Base-by-base conservation (phyloP, 2,888 invertebrate genomes). In the Brenthis hecate region DNA sequence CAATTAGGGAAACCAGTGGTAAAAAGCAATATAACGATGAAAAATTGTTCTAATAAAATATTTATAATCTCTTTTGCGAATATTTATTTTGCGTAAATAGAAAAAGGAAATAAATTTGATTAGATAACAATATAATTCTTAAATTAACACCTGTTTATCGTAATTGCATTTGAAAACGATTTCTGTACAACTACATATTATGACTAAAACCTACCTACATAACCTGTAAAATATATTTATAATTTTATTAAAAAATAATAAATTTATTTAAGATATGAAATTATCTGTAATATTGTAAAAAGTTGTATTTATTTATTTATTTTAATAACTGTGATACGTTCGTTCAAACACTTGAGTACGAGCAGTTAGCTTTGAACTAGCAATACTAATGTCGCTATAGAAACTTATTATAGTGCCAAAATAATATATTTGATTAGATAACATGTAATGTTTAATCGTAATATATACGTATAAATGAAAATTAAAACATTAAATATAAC, bases 261-360 rank as follows among this genome's bases (percentile, higher is more conserved):
- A 68, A 74, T 72, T 66, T 74, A 71, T 75, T 73, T 76, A 74
- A 75, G 71, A 71, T 58, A 71, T 72, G 68, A 68, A 75, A 72
- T 71, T 80, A 77, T 79, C 72, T 60, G 47, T 74, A 71, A 80
- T 81, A 80, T 80, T 89, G 88, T 89, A 88, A 80, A 89, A 85
- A 86, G 80, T 77, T 80, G 75, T 85, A 86, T 85, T 86, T 86
- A 87, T 85, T 88, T 87, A 88, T 88, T 89, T 87, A 86, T 84
- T 84, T 79, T 85, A 84, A 80, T 83, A 81, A 81, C 90, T 90
- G 89, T 89, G 89, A 89, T 89, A 89, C 79, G 80, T 84, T 83
- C 75, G 76, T 72, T 72, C 68, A 71, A 63, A 50, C 50, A 13
- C 53, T 43, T 62, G 53, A 36, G 32, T 53, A 36, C 56, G 48